Base-by-base conservation (phyloP, 2,113 vertebrate genomes). In the Istiophorus platypterus region DNA sequence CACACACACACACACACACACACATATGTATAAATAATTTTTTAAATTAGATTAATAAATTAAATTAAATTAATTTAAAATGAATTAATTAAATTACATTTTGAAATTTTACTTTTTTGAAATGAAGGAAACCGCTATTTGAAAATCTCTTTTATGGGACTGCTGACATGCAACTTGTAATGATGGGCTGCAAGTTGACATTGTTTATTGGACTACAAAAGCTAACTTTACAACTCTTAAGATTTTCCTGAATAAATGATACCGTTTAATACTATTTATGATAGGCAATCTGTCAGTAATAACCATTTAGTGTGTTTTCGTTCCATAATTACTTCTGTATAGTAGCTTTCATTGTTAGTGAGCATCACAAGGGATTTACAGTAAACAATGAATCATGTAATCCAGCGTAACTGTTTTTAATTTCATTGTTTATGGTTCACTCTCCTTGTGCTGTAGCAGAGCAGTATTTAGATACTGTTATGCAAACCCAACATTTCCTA, bases 321-420 rank as follows among this genome's bases (percentile, higher is more conserved):
- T 57, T 63, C 31, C 52, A 42, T 63, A 61, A 59, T 66, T 37
- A 71, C 1, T 9, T 49, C 13, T 34, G 3, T 42, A 20, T 14
- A 45, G 74, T 2, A 54, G 8, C 13, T 73, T 24, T 18, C 65
- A 52, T 47, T 49, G 17, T 52, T 27, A 26, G 13, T 59, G 22
- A 57, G 39, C 27, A n/a, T 45, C 72, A 51, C 41, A 22, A 5
- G 42, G n/a, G 51, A 18, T 26, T 57, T 22, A 24, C 29, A 24
- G 42, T 41, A 65, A 76, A 39, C 54, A 76, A 57, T 20, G 12
- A 42, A 26, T 47, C 14, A 4, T 27, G 42, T 47, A 31, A 61
- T 65, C 37, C 78, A 78, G 17, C 12, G 6, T 72, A 64, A 59
- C 26, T 64, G 39, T 31, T 65, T 77, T 72, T 47, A 54, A 71